phyloP scores from a whole-genome alignment of 2,113 vertebrate genomes.

The Malaclemys terrapin region DNA sequence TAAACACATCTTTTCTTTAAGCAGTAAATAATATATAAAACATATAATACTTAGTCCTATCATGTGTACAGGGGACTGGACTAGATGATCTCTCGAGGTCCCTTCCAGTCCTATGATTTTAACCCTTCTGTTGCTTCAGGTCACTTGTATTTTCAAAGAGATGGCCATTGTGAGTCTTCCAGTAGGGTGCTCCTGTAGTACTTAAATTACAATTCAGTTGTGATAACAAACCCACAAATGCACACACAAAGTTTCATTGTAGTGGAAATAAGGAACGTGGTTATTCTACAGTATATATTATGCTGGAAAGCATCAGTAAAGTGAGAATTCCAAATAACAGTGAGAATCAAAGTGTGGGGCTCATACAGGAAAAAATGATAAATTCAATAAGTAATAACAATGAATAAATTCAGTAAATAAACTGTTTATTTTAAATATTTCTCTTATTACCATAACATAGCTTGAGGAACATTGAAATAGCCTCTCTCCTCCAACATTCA shows the following conservation, averaged over 20 bases:
- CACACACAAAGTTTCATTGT: not conserved
- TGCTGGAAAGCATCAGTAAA: not conserved
- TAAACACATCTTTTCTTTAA: not conserved
- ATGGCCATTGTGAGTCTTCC: not conserved
- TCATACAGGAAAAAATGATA: not conserved
- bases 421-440: conserved; percentile 74
- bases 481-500: conserved; percentile 40
- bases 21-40: not conserved
- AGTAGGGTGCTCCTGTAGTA: not conserved
- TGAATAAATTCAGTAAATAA: conserved; percentile 58
- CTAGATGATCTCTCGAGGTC: too few species aligned
- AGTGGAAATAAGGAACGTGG: not conserved
- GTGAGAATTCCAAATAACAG: not conserved
- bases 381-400: not conserved
- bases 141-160: not conserved
- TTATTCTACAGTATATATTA: not conserved
- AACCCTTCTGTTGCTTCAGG: not conserved
- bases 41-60: too few species aligned
- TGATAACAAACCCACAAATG: conserved; percentile 12
- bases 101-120: too few species aligned
- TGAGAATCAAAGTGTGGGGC: not conserved
- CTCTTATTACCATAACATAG: conserved; percentile 70
- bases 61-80: too few species aligned
- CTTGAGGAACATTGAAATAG: conserved; percentile 54
- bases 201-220: conserved; percentile 17